Percentiles rank a stretch among this genome's conserved stretches.
Evolutionary conservation across 2,113 vertebrate species (phyloP).

Genomic region (Cyprinodon brontotheroides): DNA sequence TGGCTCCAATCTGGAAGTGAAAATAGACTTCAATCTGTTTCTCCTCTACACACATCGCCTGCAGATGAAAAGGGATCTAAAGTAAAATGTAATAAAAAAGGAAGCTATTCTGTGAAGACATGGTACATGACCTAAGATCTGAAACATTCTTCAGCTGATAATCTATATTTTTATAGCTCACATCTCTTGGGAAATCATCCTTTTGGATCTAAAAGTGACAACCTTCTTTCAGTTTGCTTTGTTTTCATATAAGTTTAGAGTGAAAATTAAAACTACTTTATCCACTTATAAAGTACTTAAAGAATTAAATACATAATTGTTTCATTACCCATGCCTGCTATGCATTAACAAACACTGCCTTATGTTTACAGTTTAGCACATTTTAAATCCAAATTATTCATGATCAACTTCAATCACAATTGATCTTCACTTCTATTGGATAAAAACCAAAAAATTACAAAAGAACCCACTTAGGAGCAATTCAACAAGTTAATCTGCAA

Average conservation of each 20-base stretch:
- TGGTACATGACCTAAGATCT: background rate
- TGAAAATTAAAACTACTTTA: background rate
- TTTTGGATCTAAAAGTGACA: background rate
- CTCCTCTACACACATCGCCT: conserved; percentile 8
- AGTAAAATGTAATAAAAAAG: background rate
- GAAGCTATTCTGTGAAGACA: background rate
- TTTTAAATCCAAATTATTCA: too few species aligned
- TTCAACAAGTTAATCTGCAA: too few species aligned
- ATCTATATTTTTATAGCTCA: background rate
- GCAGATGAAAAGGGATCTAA: background rate
- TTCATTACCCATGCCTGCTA: too few species aligned
- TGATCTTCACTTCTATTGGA: background rate
- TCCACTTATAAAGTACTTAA: background rate
- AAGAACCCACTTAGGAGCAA: too few species aligned
- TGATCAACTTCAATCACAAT: background rate
- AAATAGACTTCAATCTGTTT: conserved; percentile 16
- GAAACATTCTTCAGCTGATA: background rate
- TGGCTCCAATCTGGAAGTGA: conserved; percentile 68
- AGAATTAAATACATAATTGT: background rate
- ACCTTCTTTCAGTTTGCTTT: background rate
- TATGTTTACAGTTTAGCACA: too few species aligned
- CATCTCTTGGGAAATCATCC: background rate
- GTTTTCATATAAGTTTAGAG: background rate
- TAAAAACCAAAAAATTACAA: background rate
- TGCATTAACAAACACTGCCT: too few species aligned